Base-by-base conservation (phyloP, 1,140 invertebrate genomes). In the Parapsyche elsis region DNA sequence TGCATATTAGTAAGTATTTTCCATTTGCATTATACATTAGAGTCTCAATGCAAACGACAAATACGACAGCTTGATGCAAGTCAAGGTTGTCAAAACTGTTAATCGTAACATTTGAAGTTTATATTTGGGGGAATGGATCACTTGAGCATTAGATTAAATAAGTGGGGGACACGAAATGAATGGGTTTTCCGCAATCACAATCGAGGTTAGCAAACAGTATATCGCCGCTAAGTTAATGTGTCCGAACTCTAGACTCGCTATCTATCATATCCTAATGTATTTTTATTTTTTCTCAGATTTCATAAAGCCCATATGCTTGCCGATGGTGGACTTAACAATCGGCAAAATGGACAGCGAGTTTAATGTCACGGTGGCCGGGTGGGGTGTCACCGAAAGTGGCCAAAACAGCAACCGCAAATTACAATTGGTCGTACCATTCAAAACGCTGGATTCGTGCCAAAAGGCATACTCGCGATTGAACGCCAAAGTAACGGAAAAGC, bases 361-460 rank as follows among this genome's bases (percentile, higher is more conserved):
- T n/a, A 45, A 77, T 12, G 21, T 64, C 0, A 64, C 9, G 12
- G 53, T 71, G 5, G 5, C 46, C 9, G 77, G 77, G 5, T 78
- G 77, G 77, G 77, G 77, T 5, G 10, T 5, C 7, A 71, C 77
- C 0, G 77, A 78, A 44, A 57, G 7, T 5, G 86, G 76, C 83
- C 16, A 12, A 49, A 70, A 78, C 81, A 91, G 90, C 76, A 86
- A 88, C n/a, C 80, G 92, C 0, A 93, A 93, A 77, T 81, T 92
- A 57, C 91, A 92, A 59, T 84, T 93, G 0, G 74, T 77, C 0
- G 24, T 93, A 23, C 89, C 91, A 0, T 82, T 92, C 0, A 87
- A 86, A 10, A 86, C 89, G 87, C 10, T 38, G 84, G 0, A 74
- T 86, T 0, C 93, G 92, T 78, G 71, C 77, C 0, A 44, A 76